Base-by-base conservation (phyloP, 2,888 invertebrate genomes). In the Limenitis camilla region DNA sequence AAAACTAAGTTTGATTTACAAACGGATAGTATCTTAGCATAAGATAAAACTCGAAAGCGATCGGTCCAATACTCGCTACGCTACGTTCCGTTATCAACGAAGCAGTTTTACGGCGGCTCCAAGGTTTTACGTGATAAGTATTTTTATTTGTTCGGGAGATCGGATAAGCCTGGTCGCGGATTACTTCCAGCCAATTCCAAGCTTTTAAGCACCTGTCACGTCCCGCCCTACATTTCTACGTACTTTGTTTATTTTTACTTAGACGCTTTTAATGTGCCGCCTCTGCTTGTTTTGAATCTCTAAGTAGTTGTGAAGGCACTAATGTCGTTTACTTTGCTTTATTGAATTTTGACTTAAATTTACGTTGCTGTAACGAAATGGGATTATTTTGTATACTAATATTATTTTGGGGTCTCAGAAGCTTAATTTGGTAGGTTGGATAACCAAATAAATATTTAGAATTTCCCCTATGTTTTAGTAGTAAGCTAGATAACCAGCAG, bases 81-180 rank as follows among this genome's bases (percentile, higher is more conserved):
- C 40, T 44, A 49, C 42, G 41, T 19, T 19, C 19, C 36, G 36
- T 53, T 44, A 53, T 53, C 50, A 50, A 43, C n/a, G 29, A 43
- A 41, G 33, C 38, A 43, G 44, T 51, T 51, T 53, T 50, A 44
- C 47, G 46, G 30, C 40, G 53, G 55, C 58, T 58, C 55, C 57
- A 48, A 55, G 55, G 56, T 57, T 52, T 75, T 78, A 78, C 78
- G 80, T 76, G 81, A 73, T 76, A 76, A 76, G 80, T 78, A 74
- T 80, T 76, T 78, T 80, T 80, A 78, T 81, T 78, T 74, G 75
- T 68, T 65, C 63, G 59, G 61, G 61, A 72, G 67, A 65, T 70
- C 65, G 66, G 72, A 71, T 73, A 72, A 74, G 72, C 73, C 65
- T 56, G 65, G 66, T 62, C 70, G 66, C 63, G 73, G 72, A 56